A percentile compares a stretch with the other conserved stretches of the same genome.
These are phyloP conservation scores for Lacanobia wlatinum DNA, from an alignment of 2,888 invertebrate species.

Conservation along the genomic window DNA sequence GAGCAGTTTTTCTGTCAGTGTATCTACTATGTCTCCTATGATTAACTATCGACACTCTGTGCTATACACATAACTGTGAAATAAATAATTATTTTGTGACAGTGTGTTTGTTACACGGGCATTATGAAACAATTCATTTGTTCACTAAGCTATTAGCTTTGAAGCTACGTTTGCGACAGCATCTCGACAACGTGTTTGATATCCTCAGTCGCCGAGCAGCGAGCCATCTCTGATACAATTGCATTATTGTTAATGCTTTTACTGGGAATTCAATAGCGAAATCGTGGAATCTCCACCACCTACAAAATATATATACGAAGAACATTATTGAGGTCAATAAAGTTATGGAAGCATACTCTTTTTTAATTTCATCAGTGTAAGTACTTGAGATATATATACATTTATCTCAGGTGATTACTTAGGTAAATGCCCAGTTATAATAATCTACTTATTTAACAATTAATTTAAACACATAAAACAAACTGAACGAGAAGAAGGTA, in stretches of 20 bases:
- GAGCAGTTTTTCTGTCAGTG: neutral
- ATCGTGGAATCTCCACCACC: conserved; percentile 5
- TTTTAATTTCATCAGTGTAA: neutral
- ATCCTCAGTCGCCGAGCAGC: conserved; percentile 23
- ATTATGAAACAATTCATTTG: conserved; percentile 1
- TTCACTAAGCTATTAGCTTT: conserved; percentile 17
- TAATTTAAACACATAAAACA: too few species aligned
- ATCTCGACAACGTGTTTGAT: conserved; percentile 14
- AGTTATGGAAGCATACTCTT: neutral
- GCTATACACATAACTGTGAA: neutral
- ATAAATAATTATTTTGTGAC: neutral
- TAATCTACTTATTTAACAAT: too few species aligned
- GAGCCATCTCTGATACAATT: conserved; percentile 34
- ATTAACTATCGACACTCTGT: neutral
- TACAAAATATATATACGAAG: neutral
- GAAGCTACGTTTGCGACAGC: conserved; percentile 8
- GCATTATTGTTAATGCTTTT: conserved; percentile 57
- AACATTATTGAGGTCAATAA: neutral
- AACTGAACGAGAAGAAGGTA: neutral
- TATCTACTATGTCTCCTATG: neutral
- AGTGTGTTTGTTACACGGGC: neutral
- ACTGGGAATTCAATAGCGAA: conserved; percentile 34
- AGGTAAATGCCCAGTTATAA: too few species aligned
- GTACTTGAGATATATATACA: neutral
- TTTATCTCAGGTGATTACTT: neutral